Base-by-base conservation (phyloP, 2,797 vertebrate genomes). In the Sebastes matsubarae region DNA sequence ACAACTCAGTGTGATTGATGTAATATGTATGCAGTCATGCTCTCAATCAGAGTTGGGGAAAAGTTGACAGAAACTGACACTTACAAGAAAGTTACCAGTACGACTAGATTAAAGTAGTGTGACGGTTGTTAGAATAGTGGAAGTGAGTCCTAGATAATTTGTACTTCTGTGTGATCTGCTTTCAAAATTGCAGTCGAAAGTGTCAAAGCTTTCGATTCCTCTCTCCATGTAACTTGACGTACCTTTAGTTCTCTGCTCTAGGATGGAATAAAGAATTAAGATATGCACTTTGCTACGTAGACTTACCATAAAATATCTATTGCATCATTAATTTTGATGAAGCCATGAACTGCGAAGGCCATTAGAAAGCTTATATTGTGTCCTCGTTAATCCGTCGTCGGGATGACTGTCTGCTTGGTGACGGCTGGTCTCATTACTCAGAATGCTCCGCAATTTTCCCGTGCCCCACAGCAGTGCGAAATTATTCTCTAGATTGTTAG, bases 301-400 rank as follows among this genome's bases (percentile, higher is more conserved):
- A 94, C 91, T 90, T 88, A 85, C 92, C 84, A 94, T 96, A 95
- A 96, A 96, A 95, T 95, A 96, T 96, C 94, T 85, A 96, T 92
- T 83, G 91, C 94, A 88, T 96, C 95, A 94, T 96, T 95, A 95
- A 95, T 94, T 96, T 96, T 96, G 91, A 96, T 96, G 95, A 95
- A 95, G 94, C 93, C 92, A 89, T 89, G 91, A 92, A 94, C 89
- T 84, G 92, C 86, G 61, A 80, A 84, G 89, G 88, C 93, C 94
- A 94, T 96, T 95, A 93, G 88, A 90, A 95, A 92, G 94, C 94
- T 94, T 93, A 92, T 94, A 94, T 95, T 94, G 94, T 94, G 93
- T 95, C 93, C 93, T 96, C 92, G 90, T 95, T 96, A 96, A 94
- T 94, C 90, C 89, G 88, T 80, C 86, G 90, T 88, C 75, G 24